Percentiles rank a stretch among this genome's conserved stretches.
Evolutionary conservation across 1,140 invertebrate genomes (phyloP).

Genomic region (Trichonephila clavipes): DNA sequence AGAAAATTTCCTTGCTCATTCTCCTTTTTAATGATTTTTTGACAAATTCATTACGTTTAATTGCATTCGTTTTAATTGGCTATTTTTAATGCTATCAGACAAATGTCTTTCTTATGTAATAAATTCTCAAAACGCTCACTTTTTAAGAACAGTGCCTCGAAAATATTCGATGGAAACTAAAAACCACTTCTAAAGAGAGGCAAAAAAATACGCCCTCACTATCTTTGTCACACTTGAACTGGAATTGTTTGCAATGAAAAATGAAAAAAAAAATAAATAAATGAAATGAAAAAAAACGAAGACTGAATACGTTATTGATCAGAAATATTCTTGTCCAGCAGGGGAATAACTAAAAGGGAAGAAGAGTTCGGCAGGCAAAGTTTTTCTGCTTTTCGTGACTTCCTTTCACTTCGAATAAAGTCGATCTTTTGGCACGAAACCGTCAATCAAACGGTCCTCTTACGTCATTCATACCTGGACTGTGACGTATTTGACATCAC

Average conservation of each 20-base stretch:
- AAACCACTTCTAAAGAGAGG: not conserved
- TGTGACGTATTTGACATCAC: conserved; percentile 39
- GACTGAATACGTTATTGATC: conserved; percentile 11
- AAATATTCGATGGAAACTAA: not conserved
- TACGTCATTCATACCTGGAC: conserved; percentile 36
- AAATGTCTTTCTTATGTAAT: no score
- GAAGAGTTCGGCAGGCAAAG: not conserved
- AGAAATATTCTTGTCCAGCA: not conserved
- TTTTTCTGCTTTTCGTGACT: conserved; percentile 57
- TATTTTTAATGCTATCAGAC: no score
- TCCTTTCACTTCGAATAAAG: not conserved
- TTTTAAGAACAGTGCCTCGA: not conserved
- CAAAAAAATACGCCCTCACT: not conserved
- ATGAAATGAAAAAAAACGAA: not conserved
- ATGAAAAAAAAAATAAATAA: not conserved
- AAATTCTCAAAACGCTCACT: not conserved
- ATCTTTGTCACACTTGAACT: conserved; percentile 9
- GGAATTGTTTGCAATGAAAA: not conserved
- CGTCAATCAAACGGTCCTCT: conserved; percentile 48
- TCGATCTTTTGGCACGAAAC: conserved; percentile 53
- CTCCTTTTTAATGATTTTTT: no score
- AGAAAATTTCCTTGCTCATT: no score
- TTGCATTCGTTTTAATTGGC: no score
- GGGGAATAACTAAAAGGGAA: not conserved
- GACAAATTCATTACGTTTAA: no score